phyloP scores from a whole-genome alignment of 2,888 invertebrate species.

The Pterostichus niger region DNA sequence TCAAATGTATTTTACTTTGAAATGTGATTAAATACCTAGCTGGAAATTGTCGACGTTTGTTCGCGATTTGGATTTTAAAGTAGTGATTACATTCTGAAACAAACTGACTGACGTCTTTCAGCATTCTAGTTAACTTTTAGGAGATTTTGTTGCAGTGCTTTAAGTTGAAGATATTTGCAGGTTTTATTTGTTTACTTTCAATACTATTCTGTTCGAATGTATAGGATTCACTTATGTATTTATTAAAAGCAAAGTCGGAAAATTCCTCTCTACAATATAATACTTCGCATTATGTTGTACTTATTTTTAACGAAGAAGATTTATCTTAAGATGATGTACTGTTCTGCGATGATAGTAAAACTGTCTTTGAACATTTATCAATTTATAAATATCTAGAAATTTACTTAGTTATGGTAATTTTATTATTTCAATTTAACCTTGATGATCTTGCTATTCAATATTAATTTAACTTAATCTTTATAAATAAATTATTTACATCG shows the following conservation, averaged over 20 bases:
- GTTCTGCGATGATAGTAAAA: too few relatives aligned
- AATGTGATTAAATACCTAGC: constrained; percentile 22
- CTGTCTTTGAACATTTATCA: too few relatives aligned
- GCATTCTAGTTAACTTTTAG: background rate
- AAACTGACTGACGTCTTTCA: constrained; percentile 14
- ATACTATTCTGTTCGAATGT: background rate
- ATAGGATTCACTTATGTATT: background rate
- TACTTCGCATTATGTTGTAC: background rate
- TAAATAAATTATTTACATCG: too few relatives aligned
- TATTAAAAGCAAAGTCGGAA: background rate
- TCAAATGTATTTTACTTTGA: constrained; percentile 15
- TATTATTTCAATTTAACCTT: too few relatives aligned
- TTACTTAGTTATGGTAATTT: too few relatives aligned
- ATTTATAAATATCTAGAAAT: too few relatives aligned
- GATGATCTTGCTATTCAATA: too few relatives aligned
- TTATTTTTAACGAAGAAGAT: background rate
- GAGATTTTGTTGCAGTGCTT: constrained; percentile 24
- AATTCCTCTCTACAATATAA: background rate
- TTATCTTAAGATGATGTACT: too few relatives aligned
- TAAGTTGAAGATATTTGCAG: too few relatives aligned
- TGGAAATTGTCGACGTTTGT: constrained; percentile 16
- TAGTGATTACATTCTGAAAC: constrained; percentile 25
- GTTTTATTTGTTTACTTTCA: background rate
- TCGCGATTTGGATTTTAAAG: constrained; percentile 2
- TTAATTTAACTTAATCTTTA: too few relatives aligned